Evolutionary conservation across 1,140 invertebrate genomes (phyloP).

Genomic region (Philotrypesis tridentata): DNA sequence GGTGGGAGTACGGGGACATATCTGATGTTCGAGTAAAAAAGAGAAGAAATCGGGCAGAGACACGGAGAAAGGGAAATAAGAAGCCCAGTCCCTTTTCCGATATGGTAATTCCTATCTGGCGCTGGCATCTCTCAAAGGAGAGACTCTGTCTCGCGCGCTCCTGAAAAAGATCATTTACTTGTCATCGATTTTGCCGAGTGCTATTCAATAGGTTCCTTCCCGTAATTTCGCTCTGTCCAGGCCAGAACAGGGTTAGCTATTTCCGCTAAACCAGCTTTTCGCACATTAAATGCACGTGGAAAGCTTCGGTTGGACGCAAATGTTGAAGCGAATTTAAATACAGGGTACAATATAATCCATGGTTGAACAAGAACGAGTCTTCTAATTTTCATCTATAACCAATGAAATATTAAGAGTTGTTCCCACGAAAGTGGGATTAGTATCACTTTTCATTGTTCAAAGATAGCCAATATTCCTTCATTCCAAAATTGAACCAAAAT

Average conservation of each 20-base stretch:
- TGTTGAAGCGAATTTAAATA: too few relatives aligned
- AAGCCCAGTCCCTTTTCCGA: constrained; percentile 64
- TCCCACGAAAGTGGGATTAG: too few relatives aligned
- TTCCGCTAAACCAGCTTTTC: too few relatives aligned
- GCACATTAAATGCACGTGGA: too few relatives aligned
- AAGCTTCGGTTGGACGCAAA: too few relatives aligned
- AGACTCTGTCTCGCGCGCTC: constrained; percentile 45
- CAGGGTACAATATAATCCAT: too few relatives aligned
- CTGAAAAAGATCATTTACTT: constrained; percentile 51
- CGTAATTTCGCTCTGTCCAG: constrained; percentile 54
- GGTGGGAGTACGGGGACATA: constrained; percentile 38
- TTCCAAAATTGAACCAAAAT: too few relatives aligned
- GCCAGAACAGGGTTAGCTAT: constrained; percentile 51
- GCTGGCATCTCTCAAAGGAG: constrained; percentile 63
- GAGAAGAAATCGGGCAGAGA: constrained; percentile 36
- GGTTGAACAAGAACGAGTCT: too few relatives aligned
- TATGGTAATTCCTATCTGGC: constrained; percentile 71
- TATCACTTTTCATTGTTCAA: too few relatives aligned
- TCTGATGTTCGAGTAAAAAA: constrained; percentile 36
- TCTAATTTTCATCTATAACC: too few relatives aligned
- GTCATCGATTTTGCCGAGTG: constrained; percentile 52
- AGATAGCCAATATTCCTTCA: too few relatives aligned
- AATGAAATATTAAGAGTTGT: too few relatives aligned
- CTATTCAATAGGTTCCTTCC: constrained; percentile 49
- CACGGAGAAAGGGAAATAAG: constrained; percentile 65